Base-by-base conservation (phyloP, 2,113 vertebrate genomes). In the Astur gentilis region DNA sequence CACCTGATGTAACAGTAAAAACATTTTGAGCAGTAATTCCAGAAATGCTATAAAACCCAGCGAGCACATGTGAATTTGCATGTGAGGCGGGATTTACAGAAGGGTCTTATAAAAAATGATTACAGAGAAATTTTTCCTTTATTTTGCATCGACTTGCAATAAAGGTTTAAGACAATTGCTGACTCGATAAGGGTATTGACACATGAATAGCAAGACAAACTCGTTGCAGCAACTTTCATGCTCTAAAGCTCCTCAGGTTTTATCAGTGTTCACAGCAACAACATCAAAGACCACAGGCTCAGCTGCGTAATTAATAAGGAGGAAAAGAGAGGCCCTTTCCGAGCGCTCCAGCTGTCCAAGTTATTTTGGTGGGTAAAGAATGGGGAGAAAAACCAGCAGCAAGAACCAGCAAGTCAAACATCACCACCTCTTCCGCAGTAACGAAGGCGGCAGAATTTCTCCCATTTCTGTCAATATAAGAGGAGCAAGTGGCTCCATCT, bases 171-270 rank as follows among this genome's bases (percentile, higher is more conserved):
- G 66, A 38, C 50, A 91, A 76, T 64, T 87, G 80, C 47, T 91
- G 83, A 38, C 31, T 87, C 0, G 0, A 52, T n/a, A 58, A 58
- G n/a, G 29, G 38, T 67, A 78, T 78, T 87, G 89, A 82, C 77
- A 82, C 34, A 49, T 11, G 10, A 95, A 57, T 54, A 87, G 55
- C 36, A 36, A 85, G 77, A 79, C 95, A 71, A 87, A 71, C 25
- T 38, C 52, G 29, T 26, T 79, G 87, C 61, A 75, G 70, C 40
- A 89, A 91, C 73, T 84, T 91, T 32, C 52, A 23, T 9, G 44
- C 77, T 95, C 45, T 66, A 87, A 92, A 91, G 91, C 81, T 94
- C 70, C 81, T 91, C 77, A 76, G n/a, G 73, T 93, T 95, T 95
- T 95, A 95, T 87, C 95, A 83, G 69, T 79, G 65, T 31, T 91